Percentiles rank a stretch among this genome's conserved stretches.
Conservation (phyloP, 2,797 vertebrate genomes). For the Tympanoctomys barrerae region DNA sequence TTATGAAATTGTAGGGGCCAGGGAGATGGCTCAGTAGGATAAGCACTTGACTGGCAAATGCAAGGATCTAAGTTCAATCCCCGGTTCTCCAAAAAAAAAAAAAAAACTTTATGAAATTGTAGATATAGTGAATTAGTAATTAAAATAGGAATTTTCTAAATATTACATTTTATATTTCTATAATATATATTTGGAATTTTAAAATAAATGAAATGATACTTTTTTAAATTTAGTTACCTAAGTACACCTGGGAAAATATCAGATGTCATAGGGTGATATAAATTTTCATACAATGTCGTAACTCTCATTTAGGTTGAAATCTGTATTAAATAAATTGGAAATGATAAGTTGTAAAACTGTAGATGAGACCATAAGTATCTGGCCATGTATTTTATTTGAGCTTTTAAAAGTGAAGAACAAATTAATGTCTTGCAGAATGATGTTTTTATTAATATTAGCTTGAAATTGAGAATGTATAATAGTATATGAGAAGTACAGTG, state of each 20-base stretch:
- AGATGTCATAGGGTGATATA: slow-evolving; percentile 41
- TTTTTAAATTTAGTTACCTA: slow-evolving; percentile 22
- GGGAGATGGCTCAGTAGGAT: too few relatives aligned
- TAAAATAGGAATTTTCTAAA: slow-evolving; percentile 38
- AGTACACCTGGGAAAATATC: slow-evolving; percentile 52
- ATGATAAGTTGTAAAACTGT: slow-evolving; percentile 67
- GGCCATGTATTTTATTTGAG: slow-evolving; percentile 76
- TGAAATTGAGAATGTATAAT: slow-evolving; percentile 57
- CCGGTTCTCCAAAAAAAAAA: too few relatives aligned
- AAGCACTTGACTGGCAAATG: too few relatives aligned
- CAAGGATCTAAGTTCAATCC: too few relatives aligned
- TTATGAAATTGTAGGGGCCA: slow-evolving; percentile 31
- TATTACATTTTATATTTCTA: slow-evolving; percentile 13
- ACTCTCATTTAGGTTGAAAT: slow-evolving; percentile 70
- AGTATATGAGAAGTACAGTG: slow-evolving; percentile 51
- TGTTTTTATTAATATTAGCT: slow-evolving; percentile 73
- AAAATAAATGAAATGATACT: slow-evolving; percentile 44
- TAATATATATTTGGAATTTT: slow-evolving; percentile 44
- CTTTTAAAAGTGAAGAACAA: slow-evolving; percentile 75
- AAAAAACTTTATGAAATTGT: slow-evolving; percentile 49
- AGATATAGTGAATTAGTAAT: slow-evolving; percentile 34
- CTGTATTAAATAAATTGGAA: slow-evolving; percentile 73
- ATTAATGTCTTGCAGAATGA: slow-evolving; percentile 70
- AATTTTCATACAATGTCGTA: slow-evolving; percentile 53
- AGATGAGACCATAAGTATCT: slow-evolving; percentile 69